A percentile compares a stretch with the other conserved stretches of the same genome.
Evolutionary conservation across 2,888 invertebrate genomes (phyloP).

Genomic region (Agrotis exclamationis): DNA sequence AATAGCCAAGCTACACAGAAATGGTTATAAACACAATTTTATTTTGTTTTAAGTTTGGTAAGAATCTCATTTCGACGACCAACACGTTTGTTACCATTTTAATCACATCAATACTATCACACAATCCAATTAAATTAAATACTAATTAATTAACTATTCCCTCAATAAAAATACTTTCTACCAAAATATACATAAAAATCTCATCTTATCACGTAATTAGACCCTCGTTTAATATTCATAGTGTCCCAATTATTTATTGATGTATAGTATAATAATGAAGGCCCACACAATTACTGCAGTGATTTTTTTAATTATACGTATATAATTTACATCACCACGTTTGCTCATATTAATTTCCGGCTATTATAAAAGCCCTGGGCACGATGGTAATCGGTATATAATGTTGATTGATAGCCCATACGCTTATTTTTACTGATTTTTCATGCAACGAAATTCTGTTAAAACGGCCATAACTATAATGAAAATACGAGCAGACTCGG

Average conservation of each 20-base stretch:
- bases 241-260: conserved; percentile 47
- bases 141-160: conserved; percentile 3
- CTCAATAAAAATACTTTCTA: conserved; percentile 21
- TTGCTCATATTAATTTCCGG: conserved; percentile 80
- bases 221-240: conserved; percentile 34
- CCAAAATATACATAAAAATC: conserved; percentile 14
- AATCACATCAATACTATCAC: neutral
- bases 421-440: conserved; percentile 81
- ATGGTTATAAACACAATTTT: no score
- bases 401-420: conserved; percentile 84
- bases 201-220: conserved; percentile 34
- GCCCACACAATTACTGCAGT: conserved; percentile 65
- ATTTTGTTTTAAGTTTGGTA: no score
- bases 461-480: conserved; percentile 78
- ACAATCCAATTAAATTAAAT: conserved; percentile 14
- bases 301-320: conserved; percentile 74
- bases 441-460: conserved; percentile 77
- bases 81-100: neutral
- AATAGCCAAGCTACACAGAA: no score
- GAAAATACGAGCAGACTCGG: conserved; percentile 70
- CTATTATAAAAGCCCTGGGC: conserved; percentile 73
- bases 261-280: conserved; percentile 63
- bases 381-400: conserved; percentile 81
- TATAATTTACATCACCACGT: conserved; percentile 75
- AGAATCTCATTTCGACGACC: neutral